Conservation (phyloP, 2,888 invertebrate species). For the Epirrhoe alternata region DNA sequence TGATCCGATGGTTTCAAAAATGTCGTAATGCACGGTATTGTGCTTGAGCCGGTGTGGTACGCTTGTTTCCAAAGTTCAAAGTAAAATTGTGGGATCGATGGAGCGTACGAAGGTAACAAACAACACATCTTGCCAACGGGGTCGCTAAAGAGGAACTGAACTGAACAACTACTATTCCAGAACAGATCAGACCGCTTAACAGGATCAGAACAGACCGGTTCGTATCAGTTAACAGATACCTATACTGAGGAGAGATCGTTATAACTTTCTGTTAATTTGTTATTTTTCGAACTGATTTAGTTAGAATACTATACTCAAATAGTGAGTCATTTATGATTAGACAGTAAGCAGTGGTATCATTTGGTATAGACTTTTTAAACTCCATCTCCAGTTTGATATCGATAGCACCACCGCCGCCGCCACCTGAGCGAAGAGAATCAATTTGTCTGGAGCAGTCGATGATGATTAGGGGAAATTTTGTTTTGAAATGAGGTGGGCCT, state of each 20-base stretch:
- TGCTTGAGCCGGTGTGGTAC: background rate
- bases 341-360: constrained; percentile 11
- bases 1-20: constrained; percentile 1
- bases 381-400: constrained; percentile 4
- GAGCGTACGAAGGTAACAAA: constrained; percentile 2
- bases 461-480: background rate
- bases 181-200: background rate
- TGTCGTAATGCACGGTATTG: constrained; percentile 1
- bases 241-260: no score
- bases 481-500: background rate
- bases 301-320: constrained; percentile 21
- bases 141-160: background rate
- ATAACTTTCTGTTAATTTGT: background rate
- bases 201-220: constrained; percentile 2
- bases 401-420: background rate
- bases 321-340: constrained; percentile 21
- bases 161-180: background rate
- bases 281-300: constrained; percentile 9
- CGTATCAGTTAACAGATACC: background rate
- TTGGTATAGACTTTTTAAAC: background rate
- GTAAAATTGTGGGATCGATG: constrained; percentile 7
- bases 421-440: background rate
- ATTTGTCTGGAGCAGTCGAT: background rate
- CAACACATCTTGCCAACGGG: background rate
- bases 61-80: background rate